Evolutionary conservation across 2,113 vertebrate species (phyloP), one percentile per base, ranked within the genome.

Genomic region (Nibea albiflora): DNA sequence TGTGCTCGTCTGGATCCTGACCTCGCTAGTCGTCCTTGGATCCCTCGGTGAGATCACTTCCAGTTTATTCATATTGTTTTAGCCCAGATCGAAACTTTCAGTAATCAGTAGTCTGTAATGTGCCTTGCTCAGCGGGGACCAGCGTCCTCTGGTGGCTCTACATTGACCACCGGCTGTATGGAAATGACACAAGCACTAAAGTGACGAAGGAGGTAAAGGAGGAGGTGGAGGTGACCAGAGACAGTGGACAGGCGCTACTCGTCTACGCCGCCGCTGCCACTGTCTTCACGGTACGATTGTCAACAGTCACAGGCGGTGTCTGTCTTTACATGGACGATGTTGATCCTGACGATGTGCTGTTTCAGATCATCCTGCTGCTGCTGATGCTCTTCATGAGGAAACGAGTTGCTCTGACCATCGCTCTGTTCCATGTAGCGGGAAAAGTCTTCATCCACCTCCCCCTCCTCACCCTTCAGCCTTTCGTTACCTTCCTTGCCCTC

Each of bases 101-200:
- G 31, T 31, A 31, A 31, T 39, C 35, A 39, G 35, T 39, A 2
- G 6, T 39, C 35, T 39, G 35, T 39, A 39, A 39, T 71, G 9
- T 12, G 31, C 79, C 15, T 42, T 24, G 44, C 66, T 54, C 86
- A 99, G 98, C 96, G 90, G 98, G 98, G 69, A 99, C 97, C 47
- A 95, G 98, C 71, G 95, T 98, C 16, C 95, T 99, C 3, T 99
- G 98, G 98, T 99, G 98, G 98, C 93, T 99, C 0, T 99, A 99
- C 83, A 96, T 97, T 68, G 97, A 98, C 83, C 95, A 97, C 88
- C 96, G 95, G 88, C 90, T 95, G 49, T 95, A 94, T 11, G 93
- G 90, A 20, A 96, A 93, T 80, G 88, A 94, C 87, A 94, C 92
- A 0, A 60, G 93, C 52, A 42, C 93, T 28, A 91, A 89, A 82